Evolutionary conservation across 2,888 invertebrate genomes (phyloP), one percentile per base, ranked within the genome.

Genomic region (Mythimna impura): DNA sequence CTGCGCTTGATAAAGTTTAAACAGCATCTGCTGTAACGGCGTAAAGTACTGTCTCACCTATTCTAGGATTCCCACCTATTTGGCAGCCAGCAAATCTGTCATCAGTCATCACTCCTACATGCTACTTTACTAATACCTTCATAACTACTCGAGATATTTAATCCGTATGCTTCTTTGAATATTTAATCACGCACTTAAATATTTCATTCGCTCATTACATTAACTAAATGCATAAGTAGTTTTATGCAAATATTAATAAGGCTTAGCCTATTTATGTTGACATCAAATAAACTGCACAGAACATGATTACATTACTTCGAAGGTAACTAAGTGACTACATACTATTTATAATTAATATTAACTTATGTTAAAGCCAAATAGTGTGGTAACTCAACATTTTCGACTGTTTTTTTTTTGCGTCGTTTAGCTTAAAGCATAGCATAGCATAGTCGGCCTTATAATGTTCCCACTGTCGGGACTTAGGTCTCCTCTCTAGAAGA

Each of bases 231-330:
- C 60, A 60, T 47, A 78, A 60, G 52, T n/a, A 40, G 30, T n/a
- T 77, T 9, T 50, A 76, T 73, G 63, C 74, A 34, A 80, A 80
- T 80, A 80, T 63, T 54, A 77, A 81, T 81, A 61, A 43, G 52
- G 36, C 57, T 77, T 76, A 81, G n/a, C 63, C 77, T 54, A 76
- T n/a, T 66, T 81, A 60, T 20, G 12, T 34, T 50, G 54, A 63
- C 65, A 12, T 63, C 20, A 55, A 55, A 64, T 67, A 64, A 66
- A 63, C 78, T 77, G 63, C 9, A 58, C 25, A 12, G 47, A 43
- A 60, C 54, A 34, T 58, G 62, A 66, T 55, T 77, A 62, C 3
- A 54, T 76, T 55, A 63, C 36, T 60, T 58, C 12, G 66, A 81
- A 81, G 82, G 78, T 55, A n/a, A 63, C 43, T 64, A 43, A 9